These are phyloP conservation scores for Felis chaus DNA, from an alignment of 2,113 vertebrate genomes.

Conservation along the genomic window DNA sequence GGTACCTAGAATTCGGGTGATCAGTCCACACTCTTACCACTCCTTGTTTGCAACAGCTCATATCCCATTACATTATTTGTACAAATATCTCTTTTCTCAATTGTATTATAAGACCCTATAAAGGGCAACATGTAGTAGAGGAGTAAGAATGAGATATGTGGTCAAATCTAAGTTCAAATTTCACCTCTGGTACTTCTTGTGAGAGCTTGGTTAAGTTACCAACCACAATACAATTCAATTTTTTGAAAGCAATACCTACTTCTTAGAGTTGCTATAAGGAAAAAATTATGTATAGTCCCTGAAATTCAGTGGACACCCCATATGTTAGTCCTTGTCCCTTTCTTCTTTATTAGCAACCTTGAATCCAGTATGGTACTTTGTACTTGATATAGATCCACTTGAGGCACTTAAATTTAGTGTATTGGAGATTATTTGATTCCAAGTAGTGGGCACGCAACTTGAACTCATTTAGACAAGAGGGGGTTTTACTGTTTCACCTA, in stretches of 20 bases:
- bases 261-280: background rate
- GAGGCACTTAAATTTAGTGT: background rate
- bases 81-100: slow-evolving; percentile 3
- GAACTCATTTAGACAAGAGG: background rate
- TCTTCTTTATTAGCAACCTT: background rate
- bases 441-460: background rate
- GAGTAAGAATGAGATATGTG: background rate
- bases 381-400: background rate
- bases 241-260: background rate
- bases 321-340: background rate
- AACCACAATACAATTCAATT: background rate
- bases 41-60: background rate
- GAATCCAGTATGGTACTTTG: background rate
- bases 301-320: background rate
- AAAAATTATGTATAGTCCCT: background rate
- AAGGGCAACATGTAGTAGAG: background rate
- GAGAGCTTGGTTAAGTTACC: background rate
- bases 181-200: background rate
- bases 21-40: background rate
- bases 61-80: background rate
- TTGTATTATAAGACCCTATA: background rate
- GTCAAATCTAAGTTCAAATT: background rate
- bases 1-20: slow-evolving; percentile 14
- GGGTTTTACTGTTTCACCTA: background rate
- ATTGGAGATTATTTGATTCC: background rate